These are phyloP conservation scores for Tachyglossus aculeatus DNA, from an alignment of 2,797 vertebrate species.

Conservation along the genomic window DNA sequence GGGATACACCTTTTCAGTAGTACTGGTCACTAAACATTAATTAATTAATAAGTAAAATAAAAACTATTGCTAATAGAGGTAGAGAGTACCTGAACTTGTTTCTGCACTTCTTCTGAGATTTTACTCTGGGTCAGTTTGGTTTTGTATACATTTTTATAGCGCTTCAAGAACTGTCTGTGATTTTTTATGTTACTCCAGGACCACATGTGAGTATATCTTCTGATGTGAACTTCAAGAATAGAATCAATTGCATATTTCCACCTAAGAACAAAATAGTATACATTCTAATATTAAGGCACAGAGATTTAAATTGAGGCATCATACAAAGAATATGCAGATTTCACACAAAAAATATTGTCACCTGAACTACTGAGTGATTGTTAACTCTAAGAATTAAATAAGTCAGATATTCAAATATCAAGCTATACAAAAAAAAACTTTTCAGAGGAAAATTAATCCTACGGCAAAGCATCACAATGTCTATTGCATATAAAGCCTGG, in stretches of 20 bases:
- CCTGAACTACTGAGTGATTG: no score
- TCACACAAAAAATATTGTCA: no score
- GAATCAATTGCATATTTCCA: constrained; percentile 87
- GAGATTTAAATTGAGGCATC: no score
- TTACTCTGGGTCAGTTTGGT: constrained; percentile 84
- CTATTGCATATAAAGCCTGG: background rate
- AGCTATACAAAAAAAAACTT: background rate
- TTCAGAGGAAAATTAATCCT: fast-evolving
- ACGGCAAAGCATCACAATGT: background rate
- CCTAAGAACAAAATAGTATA: constrained; percentile 74
- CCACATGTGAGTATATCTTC: constrained; percentile 83
- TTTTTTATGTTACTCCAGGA: constrained; percentile 84
- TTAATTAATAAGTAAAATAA: background rate
- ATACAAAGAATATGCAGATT: no score
- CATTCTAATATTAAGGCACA: no score
- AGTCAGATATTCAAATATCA: background rate
- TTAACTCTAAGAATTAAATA: no score
- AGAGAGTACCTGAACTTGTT: constrained; percentile 82
- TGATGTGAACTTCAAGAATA: constrained; percentile 88
- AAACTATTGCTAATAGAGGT: background rate
- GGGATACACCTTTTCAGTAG: background rate
- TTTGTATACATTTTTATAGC: constrained; percentile 85
- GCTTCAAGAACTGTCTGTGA: constrained; percentile 84
- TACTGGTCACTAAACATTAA: background rate
- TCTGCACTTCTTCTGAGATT: constrained; percentile 79